Conservation (phyloP, 2,888 invertebrate species). For the Eupithecia insigniata region DNA sequence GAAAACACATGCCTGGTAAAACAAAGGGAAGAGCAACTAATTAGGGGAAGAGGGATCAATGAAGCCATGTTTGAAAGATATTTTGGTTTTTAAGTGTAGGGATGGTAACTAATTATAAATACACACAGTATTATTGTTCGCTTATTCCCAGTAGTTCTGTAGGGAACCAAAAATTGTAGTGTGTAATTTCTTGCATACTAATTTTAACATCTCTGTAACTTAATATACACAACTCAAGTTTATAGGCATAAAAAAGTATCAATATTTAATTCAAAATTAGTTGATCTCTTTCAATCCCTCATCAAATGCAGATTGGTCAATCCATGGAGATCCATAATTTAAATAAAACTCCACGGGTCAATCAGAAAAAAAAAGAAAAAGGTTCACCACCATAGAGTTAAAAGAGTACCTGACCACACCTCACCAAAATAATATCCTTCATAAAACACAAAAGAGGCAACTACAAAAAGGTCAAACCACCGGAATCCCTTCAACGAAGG, state of each 20-base stretch:
- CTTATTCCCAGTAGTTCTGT: neutral
- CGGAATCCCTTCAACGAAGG: conserved; percentile 24
- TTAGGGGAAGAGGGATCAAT: conserved; percentile 48
- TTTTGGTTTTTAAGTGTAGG: conserved; percentile 5
- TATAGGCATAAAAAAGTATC: neutral
- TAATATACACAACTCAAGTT: neutral
- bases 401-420: no score
- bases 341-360: neutral
- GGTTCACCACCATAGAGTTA: no score
- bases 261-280: no score
- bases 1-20: conserved; percentile 60
- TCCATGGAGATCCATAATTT: neutral
- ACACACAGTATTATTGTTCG: neutral
- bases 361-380: no score
- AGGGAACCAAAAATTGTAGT: neutral
- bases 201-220: neutral
- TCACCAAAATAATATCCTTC: neutral
- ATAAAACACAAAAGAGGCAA: neutral
- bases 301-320: neutral
- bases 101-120: conserved; percentile 5
- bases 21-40: conserved; percentile 47
- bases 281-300: neutral
- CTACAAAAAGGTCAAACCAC: conserved; percentile 13
- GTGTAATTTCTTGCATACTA: neutral
- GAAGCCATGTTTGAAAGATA: conserved; percentile 46